Conservation (phyloP, 2,888 invertebrate genomes). For the Neelides folsomi region DNA sequence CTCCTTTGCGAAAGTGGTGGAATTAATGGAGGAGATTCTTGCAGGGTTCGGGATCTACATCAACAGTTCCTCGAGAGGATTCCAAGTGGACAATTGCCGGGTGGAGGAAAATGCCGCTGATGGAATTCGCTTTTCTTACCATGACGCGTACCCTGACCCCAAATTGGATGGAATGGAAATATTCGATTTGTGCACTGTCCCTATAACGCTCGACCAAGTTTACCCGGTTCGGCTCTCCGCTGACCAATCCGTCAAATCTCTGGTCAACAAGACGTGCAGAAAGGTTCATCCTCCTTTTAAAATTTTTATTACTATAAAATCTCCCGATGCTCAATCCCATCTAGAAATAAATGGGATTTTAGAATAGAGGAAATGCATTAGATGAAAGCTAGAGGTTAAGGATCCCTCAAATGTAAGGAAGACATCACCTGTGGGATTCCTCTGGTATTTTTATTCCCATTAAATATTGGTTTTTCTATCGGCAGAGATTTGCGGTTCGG, state of each 20-base stretch:
- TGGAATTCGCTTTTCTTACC: slow-evolving; percentile 72
- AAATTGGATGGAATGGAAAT: slow-evolving; percentile 60
- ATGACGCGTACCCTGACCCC: slow-evolving; percentile 59
- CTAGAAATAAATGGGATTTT: slow-evolving; percentile 1
- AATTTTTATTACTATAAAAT: not conserved
- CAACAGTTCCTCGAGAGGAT: slow-evolving; percentile 72
- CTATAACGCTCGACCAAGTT: slow-evolving; percentile 69
- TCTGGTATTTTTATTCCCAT: slow-evolving; percentile 5
- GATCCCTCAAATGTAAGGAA: too few relatives aligned
- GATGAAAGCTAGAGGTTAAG: too few relatives aligned
- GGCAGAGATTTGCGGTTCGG: slow-evolving; percentile 36
- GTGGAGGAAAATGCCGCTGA: slow-evolving; percentile 78
- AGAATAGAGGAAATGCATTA: slow-evolving; percentile 1
- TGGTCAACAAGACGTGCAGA: slow-evolving; percentile 56
- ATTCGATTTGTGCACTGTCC: slow-evolving; percentile 71
- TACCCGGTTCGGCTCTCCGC: slow-evolving; percentile 72
- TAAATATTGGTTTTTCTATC: slow-evolving; percentile 2
- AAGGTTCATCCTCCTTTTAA: slow-evolving; percentile 41
- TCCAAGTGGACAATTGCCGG: slow-evolving; percentile 61
- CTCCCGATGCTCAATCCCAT: not conserved
- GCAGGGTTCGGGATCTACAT: slow-evolving; percentile 75
- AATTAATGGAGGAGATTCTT: not conserved
- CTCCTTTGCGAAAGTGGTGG: too few relatives aligned
- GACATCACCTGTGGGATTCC: too few relatives aligned
- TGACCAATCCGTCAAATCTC: slow-evolving; percentile 61